Base-by-base conservation (phyloP, 2,113 vertebrate species). In the Zosterops hypoxanthus region DNA sequence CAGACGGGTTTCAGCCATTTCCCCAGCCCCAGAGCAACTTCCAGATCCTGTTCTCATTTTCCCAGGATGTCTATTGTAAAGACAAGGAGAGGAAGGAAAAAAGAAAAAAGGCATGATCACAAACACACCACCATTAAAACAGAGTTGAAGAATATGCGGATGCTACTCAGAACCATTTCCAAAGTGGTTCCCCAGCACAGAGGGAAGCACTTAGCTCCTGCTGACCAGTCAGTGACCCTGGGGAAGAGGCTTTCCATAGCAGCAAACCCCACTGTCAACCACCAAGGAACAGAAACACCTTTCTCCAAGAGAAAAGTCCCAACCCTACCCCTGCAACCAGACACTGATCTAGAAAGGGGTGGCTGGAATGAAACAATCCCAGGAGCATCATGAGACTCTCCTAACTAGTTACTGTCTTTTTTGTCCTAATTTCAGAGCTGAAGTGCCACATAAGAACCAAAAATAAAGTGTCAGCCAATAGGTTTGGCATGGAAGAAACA, bases 241-340 rank as follows among this genome's bases (percentile, higher is more conserved):
- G 26, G 42, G 41, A 86, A 56, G 44, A 80, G 17, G 23, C 2
- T 47, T 50, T 42, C 73, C 20, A 4, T 3, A 33, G 14, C 70
- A 73, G 65, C 60, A 90, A 79, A 65, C 17, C 24, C 47, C 4
- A 5, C 47, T 71, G 83, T 9, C 41, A 68, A 6, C 11, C 42
- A 33, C 20, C 20, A 55, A 80, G 34, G 29, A 72, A 63, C 1
- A 2, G 56, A 69, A 53, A 56, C 8, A 31, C 41, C 26, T 23
- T 82, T 66, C 29, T 46, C 69, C 21, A 12, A 16, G 46, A 57
- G 22, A n/a, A 5, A 52, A 86, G 24, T 23, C 34, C 11, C 56
- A 79, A 0, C 2, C 0, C 0, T 6, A 28, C 4, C 25, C 22
- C 31, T 3, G 2, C 28, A 36, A 23, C 24, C 0, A 1, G 73